Evolutionary conservation across 2,113 vertebrate species (phyloP), one percentile per base, ranked within the genome.

Genomic region (Tiliqua scincoides): DNA sequence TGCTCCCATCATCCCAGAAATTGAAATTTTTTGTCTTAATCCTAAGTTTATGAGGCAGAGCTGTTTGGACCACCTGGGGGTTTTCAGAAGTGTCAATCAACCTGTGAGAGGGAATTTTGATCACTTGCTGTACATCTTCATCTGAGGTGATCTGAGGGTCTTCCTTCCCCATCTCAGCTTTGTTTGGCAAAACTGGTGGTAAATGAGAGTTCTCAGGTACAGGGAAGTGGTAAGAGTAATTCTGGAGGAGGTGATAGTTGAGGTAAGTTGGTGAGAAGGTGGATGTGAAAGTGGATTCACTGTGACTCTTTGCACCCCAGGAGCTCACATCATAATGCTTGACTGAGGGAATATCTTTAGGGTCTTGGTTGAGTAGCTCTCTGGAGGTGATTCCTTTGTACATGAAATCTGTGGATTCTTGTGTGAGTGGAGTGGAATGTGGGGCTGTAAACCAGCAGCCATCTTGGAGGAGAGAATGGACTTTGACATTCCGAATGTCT

Each of bases 41-140:
- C 61, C 94, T 92, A 75, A 97, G 93, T 91, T 97, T 98, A 86
- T 96, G 96, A 3, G 97, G 97, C 71, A 96, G 92, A 1, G 96
- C 95, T 4, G 95, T 84, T 27, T 62, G 81, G 9, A 27, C 74
- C 86, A 87, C 89, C 0, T 30, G 11, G 3, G 78, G 67, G 0
- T 57, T 86, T 37, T 90, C 88, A 0, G 81, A 52, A 8, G 91
- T 72, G 80, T 85, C 92, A 18, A 82, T 6, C 18, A 79, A 48
- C 68, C 81, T 18, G 65, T 71, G 43, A 0, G 89, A 71, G 35
- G 89, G 90, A 6, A 89, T 83, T 35, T 95, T 93, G 3, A 96
- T 94, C 4, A 95, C 94, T 92, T 93, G 92, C 37, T 97, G 95
- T 89, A 96, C 93, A 0, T 95, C 95, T 87, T 97, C 94, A 25